Percentiles rank a stretch among this genome's conserved stretches.
Evolutionary conservation across 2,113 vertebrate species (phyloP).

Genomic region (Origma solitaria): DNA sequence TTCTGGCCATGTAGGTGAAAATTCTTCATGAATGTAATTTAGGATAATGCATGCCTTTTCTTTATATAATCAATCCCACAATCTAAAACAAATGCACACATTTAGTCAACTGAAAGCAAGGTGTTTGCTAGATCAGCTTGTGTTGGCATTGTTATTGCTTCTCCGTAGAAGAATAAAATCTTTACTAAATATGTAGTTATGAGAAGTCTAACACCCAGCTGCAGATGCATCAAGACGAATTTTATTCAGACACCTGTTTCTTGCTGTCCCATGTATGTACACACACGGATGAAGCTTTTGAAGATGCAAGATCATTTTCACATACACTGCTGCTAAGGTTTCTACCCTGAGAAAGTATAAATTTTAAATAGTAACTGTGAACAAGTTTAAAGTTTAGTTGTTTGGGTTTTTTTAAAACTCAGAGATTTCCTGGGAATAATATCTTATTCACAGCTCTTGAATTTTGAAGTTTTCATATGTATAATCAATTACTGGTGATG

Average conservation of each 20-base stretch:
- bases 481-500: too few relatives aligned
- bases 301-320: neutral
- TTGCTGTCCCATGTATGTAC: rapidly evolving
- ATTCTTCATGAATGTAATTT: neutral
- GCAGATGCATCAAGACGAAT: neutral
- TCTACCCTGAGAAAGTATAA: neutral
- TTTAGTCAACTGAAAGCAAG: neutral
- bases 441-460: neutral
- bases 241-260: neutral
- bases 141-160: neutral
- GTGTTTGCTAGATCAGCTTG: neutral
- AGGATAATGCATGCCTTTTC: neutral
- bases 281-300: neutral
- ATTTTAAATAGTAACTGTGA: neutral
- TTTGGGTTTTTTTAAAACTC: too few relatives aligned
- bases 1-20: neutral
- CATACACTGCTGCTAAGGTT: neutral
- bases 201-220: neutral
- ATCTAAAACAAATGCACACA: neutral
- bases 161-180: neutral
- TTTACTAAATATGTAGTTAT: neutral
- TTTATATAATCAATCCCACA: neutral
- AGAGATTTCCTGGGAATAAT: neutral
- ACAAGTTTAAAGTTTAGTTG: neutral
- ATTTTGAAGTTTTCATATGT: neutral